Conservation (phyloP, 2,113 vertebrate genomes). For the Perca flavescens region DNA sequence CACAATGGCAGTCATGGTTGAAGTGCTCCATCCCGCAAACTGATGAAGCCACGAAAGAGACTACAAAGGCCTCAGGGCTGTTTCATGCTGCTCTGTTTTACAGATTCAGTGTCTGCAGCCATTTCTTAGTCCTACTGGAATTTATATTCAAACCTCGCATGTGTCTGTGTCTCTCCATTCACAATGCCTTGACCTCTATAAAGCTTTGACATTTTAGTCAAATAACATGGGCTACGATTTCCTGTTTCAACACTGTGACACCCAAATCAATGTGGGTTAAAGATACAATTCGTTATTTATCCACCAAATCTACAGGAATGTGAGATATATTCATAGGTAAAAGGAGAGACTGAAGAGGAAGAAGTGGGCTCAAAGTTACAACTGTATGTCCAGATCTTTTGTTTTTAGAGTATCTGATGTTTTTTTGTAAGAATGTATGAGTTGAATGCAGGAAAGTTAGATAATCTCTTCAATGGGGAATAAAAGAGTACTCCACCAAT, state of each 20-base stretch:
- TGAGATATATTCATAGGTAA: background rate
- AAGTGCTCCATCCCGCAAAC: slow-evolving; percentile 18
- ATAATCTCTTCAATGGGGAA: no score
- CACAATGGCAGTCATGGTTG: slow-evolving; percentile 20
- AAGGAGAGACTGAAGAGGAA: background rate
- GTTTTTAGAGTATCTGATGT: no score
- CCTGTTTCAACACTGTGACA: slow-evolving; percentile 56
- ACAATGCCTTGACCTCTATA: slow-evolving; percentile 60
- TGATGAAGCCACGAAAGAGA: slow-evolving; percentile 29
- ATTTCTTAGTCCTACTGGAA: background rate
- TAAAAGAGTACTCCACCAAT: no score
- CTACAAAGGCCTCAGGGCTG: slow-evolving; percentile 39
- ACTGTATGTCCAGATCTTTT: no score
- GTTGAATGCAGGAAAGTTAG: no score
- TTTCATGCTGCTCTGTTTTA: slow-evolving; percentile 43
- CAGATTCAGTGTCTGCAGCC: slow-evolving; percentile 29
- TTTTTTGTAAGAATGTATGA: background rate
- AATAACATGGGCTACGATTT: slow-evolving; percentile 63
- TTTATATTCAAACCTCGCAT: slow-evolving; percentile 52
- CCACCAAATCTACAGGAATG: slow-evolving; percentile 12
- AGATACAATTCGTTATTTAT: slow-evolving; percentile 54
- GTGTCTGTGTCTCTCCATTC: slow-evolving; percentile 36
- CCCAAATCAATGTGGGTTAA: slow-evolving; percentile 65
- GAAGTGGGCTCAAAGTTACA: background rate
- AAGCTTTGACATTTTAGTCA: slow-evolving; percentile 75